phyloP scores from a whole-genome alignment of 2,797 vertebrate genomes.

The Ataeniobius toweri region DNA sequence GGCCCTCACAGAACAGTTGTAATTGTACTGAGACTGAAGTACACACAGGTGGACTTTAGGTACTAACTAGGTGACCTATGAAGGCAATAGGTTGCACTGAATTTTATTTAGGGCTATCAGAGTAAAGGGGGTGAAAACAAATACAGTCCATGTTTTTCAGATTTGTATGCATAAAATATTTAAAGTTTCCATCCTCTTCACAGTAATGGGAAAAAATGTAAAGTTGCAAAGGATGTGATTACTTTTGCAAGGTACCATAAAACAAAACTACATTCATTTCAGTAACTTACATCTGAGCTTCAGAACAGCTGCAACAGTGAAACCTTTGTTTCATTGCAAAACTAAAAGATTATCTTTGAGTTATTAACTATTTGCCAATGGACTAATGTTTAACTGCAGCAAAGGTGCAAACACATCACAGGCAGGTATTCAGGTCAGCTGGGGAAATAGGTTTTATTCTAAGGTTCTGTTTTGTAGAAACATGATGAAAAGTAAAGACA shows the following conservation, averaged over 20 bases:
- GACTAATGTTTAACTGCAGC: conserved; percentile 26
- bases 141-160: background rate
- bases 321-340: conserved; percentile 68
- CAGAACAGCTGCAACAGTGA: conserved; percentile 40
- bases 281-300: conserved; percentile 10
- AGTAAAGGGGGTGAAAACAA: background rate
- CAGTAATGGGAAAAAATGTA: background rate
- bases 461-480: background rate
- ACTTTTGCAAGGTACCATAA: background rate
- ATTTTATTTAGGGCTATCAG: background rate
- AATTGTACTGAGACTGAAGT: background rate
- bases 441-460: background rate
- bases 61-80: background rate
- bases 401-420: conserved; percentile 4
- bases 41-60: background rate
- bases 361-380: conserved; percentile 54
- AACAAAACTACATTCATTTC: background rate
- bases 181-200: background rate
- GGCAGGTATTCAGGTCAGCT: conserved; percentile 9
- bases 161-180: background rate
- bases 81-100: background rate
- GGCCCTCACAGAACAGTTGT: background rate
- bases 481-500: background rate
- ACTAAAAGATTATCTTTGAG: conserved; percentile 58
- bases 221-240: background rate